phyloP scores from a whole-genome alignment of 2,113 vertebrate species.

The Accipiter cooperii region DNA sequence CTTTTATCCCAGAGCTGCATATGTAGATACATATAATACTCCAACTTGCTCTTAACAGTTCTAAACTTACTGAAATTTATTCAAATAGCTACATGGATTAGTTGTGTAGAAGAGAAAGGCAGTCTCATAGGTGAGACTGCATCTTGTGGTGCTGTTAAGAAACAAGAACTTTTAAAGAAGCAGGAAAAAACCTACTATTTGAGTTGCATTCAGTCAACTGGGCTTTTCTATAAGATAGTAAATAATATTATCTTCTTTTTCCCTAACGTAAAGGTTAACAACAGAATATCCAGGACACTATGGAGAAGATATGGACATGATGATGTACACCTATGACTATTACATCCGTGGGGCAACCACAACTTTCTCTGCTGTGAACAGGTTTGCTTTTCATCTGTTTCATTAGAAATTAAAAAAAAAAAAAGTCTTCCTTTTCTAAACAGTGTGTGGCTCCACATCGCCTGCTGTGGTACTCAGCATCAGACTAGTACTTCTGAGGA shows the following conservation, averaged over 20 bases:
- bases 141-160: not conserved
- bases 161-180: not conserved
- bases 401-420: not conserved
- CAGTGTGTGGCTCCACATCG: not conserved
- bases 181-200: not conserved
- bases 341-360: constrained; percentile 93
- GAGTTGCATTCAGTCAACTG: not conserved
- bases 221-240: not conserved
- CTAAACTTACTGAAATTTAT: not conserved
- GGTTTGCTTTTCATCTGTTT: constrained; percentile 71
- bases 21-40: not conserved
- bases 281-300: constrained; percentile 83
- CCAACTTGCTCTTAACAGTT: not conserved
- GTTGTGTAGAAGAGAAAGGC: not conserved
- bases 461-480: not conserved
- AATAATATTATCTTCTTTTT: not conserved
- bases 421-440: not conserved
- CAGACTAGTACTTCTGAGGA: not conserved
- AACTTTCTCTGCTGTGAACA: constrained; percentile 91
- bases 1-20: not conserved
- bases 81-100: not conserved
- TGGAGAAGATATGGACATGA: constrained; percentile 89
- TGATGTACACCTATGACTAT: constrained; percentile 86
- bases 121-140: not conserved
- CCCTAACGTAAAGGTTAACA: constrained; percentile 79